Evolutionary conservation across 30 jellyfish, hydroid and myxozoan genomes (phyloP), one percentile per base, ranked within the genome.

Genomic region (Rhopilema esculentum): DNA sequence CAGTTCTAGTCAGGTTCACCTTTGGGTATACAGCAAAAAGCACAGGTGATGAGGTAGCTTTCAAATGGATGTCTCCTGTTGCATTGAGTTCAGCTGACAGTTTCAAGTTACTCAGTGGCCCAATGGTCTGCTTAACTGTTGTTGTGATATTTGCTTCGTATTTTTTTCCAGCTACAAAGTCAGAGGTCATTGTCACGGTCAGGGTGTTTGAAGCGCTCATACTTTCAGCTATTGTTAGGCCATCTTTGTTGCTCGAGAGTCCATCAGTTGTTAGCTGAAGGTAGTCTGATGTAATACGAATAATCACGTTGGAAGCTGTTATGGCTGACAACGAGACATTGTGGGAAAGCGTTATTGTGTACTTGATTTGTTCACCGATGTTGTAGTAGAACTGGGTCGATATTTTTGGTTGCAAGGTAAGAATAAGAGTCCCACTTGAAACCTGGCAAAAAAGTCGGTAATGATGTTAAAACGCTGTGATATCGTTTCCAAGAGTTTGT

Each of bases 11-110:
- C 24, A 92, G 66, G 74, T 92, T 92, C 80, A 93, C 98, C 30
- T 66, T 79, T 1, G 98, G 98, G 79, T 79, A 93, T 53, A 93
- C 98, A 20, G 93, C 97, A 64, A 72, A 88, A 26, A 93, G 89
- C 16, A 78, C 82, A 1, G 98, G 98, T 18, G 79, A 17, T 0
- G 98, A 87, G 0, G 74, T 74, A 19, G 21, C 66, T 17, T 69
- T 74, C 32, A 75, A 22, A 30, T 52, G 57, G 77, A 49, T 87
- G 78, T 82, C 84, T 15, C 92, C 49, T 0, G 88, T 73, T 17
- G 88, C 84, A 27, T 83, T 84, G 16, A 78, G 80, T 32, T 69
- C 78, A 29, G 90, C 97, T 0, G 89, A 69, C 1, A 87, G 20
- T 1, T 68, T 32, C 85, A 93, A 64, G 27, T 77, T 87, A 72